Conservation (phyloP, 23 tunicate species). For the Trididemnum miniatum region DNA sequence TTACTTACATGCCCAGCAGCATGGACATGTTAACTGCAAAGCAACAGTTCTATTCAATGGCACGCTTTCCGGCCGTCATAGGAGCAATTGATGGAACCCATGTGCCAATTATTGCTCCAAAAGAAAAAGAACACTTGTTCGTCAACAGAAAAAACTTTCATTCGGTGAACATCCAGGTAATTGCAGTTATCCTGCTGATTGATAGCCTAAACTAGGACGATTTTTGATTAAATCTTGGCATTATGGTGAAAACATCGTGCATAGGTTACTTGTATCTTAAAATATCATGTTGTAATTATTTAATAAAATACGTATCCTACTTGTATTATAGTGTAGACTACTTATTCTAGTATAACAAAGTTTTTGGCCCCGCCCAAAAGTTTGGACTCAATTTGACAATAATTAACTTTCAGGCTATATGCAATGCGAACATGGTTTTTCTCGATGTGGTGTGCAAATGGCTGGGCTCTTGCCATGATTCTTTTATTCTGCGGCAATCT, state of each 20-base stretch:
- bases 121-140: constrained; percentile 30
- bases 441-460: constrained; percentile 37
- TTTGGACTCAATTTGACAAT: too few species aligned
- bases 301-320: neutral
- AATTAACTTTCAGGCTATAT: constrained; percentile 19
- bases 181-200: neutral
- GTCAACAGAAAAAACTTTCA: constrained; percentile 46
- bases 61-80: constrained; percentile 4
- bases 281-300: neutral
- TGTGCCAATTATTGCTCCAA: constrained; percentile 31
- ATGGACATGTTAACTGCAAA: neutral
- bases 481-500: constrained; percentile 36
- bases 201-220: too few species aligned
- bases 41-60: constrained; percentile 3
- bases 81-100: constrained; percentile 32
- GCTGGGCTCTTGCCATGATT: constrained; percentile 32
- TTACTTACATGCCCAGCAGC: neutral
- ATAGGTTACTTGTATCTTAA: too few species aligned
- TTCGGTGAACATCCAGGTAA: constrained; percentile 42
- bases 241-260: too few species aligned
- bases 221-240: too few species aligned
- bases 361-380: too few species aligned
- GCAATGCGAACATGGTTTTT: constrained; percentile 33
- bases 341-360: too few species aligned
- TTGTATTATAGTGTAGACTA: neutral